Conservation (phyloP, 1,140 invertebrate species). For the Drosophila pruinosa region DNA sequence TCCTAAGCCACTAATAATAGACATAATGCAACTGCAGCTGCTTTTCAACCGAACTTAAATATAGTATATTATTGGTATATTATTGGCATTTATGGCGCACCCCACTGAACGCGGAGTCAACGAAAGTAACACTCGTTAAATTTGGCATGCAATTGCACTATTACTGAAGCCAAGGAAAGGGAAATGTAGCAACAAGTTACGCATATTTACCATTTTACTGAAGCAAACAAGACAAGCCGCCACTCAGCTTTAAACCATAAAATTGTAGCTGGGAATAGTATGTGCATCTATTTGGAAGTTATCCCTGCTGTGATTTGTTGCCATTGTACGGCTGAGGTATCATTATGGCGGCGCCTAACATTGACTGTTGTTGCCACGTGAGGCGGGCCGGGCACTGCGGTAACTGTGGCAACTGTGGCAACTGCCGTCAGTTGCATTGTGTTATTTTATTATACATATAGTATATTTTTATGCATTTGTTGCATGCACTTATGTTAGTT, state of each 20-base stretch:
- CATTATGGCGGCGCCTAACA: background rate
- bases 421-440: background rate
- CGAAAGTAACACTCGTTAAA: background rate
- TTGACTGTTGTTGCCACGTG: conserved; percentile 16
- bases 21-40: no score
- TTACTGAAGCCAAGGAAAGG: background rate
- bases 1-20: no score
- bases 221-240: background rate
- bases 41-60: no score
- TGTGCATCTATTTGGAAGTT: no score
- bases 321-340: background rate
- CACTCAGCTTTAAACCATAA: background rate
- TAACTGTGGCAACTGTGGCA: background rate
- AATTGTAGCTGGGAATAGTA: background rate
- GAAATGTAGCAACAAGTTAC: background rate
- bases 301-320: background rate
- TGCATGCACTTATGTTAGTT: conserved; percentile 20
- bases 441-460: background rate
- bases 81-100: no score
- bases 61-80: no score
- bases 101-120: background rate
- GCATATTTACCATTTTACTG: background rate
- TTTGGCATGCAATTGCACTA: background rate
- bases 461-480: conserved; percentile 6
- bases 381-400: background rate